Percentiles rank a stretch among this genome's conserved stretches.
Conservation (phyloP, 53 echinoderm and acorn worm species). For the Antedon mediterranea region DNA sequence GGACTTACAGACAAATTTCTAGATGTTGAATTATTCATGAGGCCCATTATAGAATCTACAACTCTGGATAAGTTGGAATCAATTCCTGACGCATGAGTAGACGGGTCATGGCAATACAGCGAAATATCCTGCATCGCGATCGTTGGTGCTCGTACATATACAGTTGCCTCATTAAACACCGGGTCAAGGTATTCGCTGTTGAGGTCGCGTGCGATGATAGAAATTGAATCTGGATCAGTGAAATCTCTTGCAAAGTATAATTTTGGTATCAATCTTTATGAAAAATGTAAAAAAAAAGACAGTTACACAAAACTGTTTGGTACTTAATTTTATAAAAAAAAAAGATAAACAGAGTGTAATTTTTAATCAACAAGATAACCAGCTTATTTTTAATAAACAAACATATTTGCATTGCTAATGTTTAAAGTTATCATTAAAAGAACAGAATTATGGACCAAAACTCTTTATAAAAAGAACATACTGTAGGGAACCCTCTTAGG, state of each 20-base stretch:
- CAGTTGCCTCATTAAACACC: conserved; percentile 52
- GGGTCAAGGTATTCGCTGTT: conserved; percentile 49
- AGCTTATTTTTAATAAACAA: too few relatives aligned
- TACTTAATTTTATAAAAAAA: too few relatives aligned
- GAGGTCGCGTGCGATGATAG: conserved; percentile 53
- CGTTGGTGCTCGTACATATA: conserved; percentile 59
- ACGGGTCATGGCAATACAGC: conserved; percentile 6
- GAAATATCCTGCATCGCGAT: conserved; percentile 50
- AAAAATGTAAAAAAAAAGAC: background rate
- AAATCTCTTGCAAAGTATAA: conserved; percentile 71
- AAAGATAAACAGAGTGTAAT: too few relatives aligned
- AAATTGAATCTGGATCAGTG: conserved; percentile 60
- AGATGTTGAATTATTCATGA: conserved; percentile 39
- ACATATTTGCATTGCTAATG: too few relatives aligned
- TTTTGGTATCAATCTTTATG: conserved; percentile 57
- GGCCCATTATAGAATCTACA: conserved; percentile 38
- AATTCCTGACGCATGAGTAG: conserved; percentile 6
- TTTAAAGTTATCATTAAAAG: too few relatives aligned
- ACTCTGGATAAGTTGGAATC: conserved; percentile 64
- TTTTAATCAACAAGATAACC: too few relatives aligned
- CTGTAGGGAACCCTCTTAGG: too few relatives aligned
- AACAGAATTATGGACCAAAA: too few relatives aligned
- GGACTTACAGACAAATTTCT: conserved; percentile 37
- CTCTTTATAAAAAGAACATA: too few relatives aligned
- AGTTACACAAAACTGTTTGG: too few relatives aligned